Conservation (phyloP, 2,113 vertebrate species). For the Dipodomys stephensi region DNA sequence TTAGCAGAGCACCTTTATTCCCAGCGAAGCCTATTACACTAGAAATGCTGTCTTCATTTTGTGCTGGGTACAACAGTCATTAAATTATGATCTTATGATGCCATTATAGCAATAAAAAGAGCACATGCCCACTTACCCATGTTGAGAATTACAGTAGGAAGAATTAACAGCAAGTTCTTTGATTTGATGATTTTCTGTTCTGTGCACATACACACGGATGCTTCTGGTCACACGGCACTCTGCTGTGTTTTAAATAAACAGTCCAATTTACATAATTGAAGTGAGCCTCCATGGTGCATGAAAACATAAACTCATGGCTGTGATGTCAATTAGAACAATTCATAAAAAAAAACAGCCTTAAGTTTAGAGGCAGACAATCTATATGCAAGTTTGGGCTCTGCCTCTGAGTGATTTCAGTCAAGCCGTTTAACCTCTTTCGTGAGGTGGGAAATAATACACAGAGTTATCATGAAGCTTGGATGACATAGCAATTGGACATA, state of each 20-base stretch:
- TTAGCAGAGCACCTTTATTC: background rate
- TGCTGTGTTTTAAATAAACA: conserved; percentile 84
- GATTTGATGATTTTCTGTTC: background rate
- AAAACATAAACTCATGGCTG: conserved; percentile 69
- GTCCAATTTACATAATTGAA: conserved; percentile 81
- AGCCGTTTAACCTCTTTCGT: background rate
- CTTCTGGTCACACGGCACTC: conserved; percentile 76
- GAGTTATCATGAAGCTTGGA: background rate
- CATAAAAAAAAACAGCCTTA: background rate
- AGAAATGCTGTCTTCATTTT: conserved; percentile 58
- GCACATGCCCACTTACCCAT: background rate
- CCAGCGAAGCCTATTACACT: background rate
- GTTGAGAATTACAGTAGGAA: background rate
- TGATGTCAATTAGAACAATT: conserved; percentile 65
- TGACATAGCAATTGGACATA: background rate
- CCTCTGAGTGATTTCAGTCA: background rate
- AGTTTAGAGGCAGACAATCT: background rate
- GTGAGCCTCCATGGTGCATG: conserved; percentile 76
- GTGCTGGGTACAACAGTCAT: conserved; percentile 1
- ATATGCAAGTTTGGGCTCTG: background rate
- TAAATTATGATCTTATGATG: conserved; percentile 23
- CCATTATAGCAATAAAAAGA: background rate
- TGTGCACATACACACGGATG: background rate
- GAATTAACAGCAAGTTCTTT: background rate
- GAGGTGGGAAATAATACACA: background rate